phyloP scores from a whole-genome alignment of 2,797 vertebrate genomes.

The Macrochelys suwanniensis region DNA sequence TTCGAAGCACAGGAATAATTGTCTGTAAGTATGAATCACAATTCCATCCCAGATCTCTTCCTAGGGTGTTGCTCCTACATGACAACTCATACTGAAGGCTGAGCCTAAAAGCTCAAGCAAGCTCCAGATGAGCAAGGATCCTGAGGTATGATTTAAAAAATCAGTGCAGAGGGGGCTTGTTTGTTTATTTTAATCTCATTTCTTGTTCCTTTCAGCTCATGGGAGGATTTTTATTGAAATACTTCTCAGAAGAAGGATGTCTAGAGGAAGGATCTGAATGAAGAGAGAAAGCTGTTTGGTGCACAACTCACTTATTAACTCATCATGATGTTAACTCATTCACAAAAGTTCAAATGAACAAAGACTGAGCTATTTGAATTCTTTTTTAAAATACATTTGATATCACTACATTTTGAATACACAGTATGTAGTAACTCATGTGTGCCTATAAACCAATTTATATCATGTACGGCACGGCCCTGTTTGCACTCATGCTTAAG shows the following conservation, averaged over 20 bases:
- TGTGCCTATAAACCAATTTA: constrained; percentile 46
- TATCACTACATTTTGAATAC: constrained; percentile 59
- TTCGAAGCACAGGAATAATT: not conserved
- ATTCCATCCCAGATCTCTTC: not conserved
- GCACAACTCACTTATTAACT: not conserved
- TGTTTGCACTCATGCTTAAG: constrained; percentile 61
- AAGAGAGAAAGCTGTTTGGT: constrained; percentile 25
- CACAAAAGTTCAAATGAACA: constrained; percentile 53
- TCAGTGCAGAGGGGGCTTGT: not conserved
- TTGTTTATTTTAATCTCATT: constrained; percentile 4
- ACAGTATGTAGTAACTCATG: constrained; percentile 65
- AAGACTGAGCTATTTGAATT: not conserved
- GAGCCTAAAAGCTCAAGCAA: not conserved
- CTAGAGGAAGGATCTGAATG: constrained; percentile 45
- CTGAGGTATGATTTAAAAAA: not conserved
- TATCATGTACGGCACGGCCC: constrained; percentile 47
- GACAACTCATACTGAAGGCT: not conserved
- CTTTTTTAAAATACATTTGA: constrained; percentile 14
- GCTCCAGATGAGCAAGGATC: not conserved
- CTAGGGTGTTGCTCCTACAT: accelerated
- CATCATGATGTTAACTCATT: constrained; percentile 28
- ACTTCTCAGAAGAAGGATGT: not conserved
- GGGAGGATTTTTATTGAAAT: not conserved
- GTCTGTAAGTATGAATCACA: not conserved
- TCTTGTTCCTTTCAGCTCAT: not conserved